These are phyloP conservation scores for Orthonevra nobilis DNA, from an alignment of 2,888 invertebrate species.

Conservation along the genomic window DNA sequence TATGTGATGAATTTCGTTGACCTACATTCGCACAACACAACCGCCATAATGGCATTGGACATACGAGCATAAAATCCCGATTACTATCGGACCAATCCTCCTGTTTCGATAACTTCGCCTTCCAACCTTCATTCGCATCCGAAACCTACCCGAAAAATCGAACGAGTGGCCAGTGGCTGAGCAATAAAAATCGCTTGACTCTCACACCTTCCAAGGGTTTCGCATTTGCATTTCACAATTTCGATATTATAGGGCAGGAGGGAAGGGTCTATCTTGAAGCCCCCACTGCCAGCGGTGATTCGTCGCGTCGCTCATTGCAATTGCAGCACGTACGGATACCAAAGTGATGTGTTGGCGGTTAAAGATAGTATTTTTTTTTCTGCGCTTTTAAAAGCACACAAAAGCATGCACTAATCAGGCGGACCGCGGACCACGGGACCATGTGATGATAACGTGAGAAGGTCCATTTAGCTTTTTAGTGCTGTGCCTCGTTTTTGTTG, in stretches of 20 bases:
- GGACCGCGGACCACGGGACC: constrained; percentile 32
- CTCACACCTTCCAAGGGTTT: constrained; percentile 48
- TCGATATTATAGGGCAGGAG: too few species aligned
- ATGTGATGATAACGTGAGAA: constrained; percentile 69
- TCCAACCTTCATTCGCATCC: constrained; percentile 37
- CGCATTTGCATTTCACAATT: background rate
- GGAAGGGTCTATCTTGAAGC: constrained; percentile 41
- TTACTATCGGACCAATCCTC: constrained; percentile 64
- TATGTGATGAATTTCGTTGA: constrained; percentile 14
- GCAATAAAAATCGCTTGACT: constrained; percentile 52
- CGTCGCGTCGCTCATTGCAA: constrained; percentile 45
- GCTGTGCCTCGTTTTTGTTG: constrained; percentile 18
- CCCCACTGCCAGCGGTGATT: constrained; percentile 18
- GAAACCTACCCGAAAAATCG: constrained; percentile 63
- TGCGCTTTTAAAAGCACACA: constrained; percentile 44
- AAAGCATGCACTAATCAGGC: constrained; percentile 67
- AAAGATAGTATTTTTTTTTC: constrained; percentile 28
- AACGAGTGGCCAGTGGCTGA: constrained; percentile 42
- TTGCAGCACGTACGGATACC: constrained; percentile 67
- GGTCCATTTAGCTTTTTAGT: constrained; percentile 53
- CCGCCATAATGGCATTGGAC: constrained; percentile 19
- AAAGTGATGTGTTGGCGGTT: constrained; percentile 59
- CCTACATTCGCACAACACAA: constrained; percentile 27
- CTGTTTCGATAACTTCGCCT: constrained; percentile 55
- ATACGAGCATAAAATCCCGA: constrained; percentile 33